Evolutionary conservation across 2,888 invertebrate species (phyloP), one percentile per base, ranked within the genome.

Genomic region (Philopedon plagiatum): DNA sequence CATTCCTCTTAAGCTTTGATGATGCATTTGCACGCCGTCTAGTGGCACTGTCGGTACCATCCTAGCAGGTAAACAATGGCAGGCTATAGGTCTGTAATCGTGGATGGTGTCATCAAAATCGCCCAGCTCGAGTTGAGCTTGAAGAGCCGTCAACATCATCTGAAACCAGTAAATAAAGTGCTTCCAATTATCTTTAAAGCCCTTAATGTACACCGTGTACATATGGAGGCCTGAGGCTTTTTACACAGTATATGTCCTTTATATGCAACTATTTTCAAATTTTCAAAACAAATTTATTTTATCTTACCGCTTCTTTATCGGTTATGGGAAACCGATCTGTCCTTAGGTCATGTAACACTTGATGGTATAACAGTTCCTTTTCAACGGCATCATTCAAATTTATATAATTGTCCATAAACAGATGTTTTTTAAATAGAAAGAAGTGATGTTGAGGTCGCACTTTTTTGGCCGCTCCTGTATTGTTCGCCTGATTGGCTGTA

Each of bases 81-180:
- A 91, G 18, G 94, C 93, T 76, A 93, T 92, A 23, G 89, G 86
- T 73, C 91, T 87, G 75, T 86, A 90, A 83, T 92, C 91, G 80
- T 89, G 89, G 58, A 91, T 86, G 61, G 88, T 88, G 78, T 92
- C 92, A 39, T 87, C 86, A 81, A 93, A 94, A 86, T 97, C 97
- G 34, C 97, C 94, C 76, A 94, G 88, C 84, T 97, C 97, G 32
- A 97, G 89, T 85, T 98, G 98, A 44, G 96, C 94, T 89, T 97
- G 96, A 54, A 98, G 88, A 18, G 98, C 96, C 56, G 97, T 95
- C 68, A 98, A 86, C 94, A 97, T 96, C 85, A 96, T 94, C 95
- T 95, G 79, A 26, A 78, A 85, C 83, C 63, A 56, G 51, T 56
- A 65, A n/a, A n/a, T n/a, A n/a, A n/a, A n/a, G n/a, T n/a, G n/a